Evolutionary conservation across 2,888 invertebrate genomes (phyloP), one percentile per base, ranked within the genome.

Genomic region (Spialia ferax): DNA sequence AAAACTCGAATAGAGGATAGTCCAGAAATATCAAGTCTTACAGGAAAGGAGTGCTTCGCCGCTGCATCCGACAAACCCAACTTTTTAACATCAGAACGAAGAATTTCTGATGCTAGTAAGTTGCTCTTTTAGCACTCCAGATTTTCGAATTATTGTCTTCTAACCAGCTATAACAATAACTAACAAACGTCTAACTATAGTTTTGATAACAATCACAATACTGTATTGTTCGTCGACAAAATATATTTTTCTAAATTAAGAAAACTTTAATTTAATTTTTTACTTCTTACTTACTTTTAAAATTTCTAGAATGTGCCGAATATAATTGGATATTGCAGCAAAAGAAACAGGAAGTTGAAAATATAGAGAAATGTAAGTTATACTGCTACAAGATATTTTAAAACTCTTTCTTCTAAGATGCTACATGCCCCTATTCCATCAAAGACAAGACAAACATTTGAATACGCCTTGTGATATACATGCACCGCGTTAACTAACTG

Each of bases 81-180:
- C n/a, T 72, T 72, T 18, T 13, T 63, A 11, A 52, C n/a, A 15
- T 59, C 72, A 0, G 69, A 66, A 38, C 65, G 52, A 13, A 69
- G 72, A 42, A 71, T 71, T 20, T 70, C 70, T 56, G 68, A 57
- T 32, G 23, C 65, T 1, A 72, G 72, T 72, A 52, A 66, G 69
- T 57, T 15, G n/a, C 2, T 22, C 11, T 50, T 50, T 8, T 32
- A 11, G 32, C 32, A n/a, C n/a, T n/a, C n/a, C n/a, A n/a, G n/a
- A n/a, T n/a, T n/a, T n/a, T n/a, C n/a, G n/a, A n/a, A n/a, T n/a
- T n/a, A n/a, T n/a, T n/a, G n/a, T n/a, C n/a, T n/a, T n/a, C n/a
- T n/a, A n/a, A n/a, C n/a, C n/a, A n/a, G n/a, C n/a, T n/a, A n/a
- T n/a, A n/a, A n/a, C n/a, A n/a, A n/a, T n/a, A n/a, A n/a, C n/a